These are phyloP conservation scores for Cyanoramphus novaezelandiae DNA, from an alignment of 2,113 vertebrate species.

Conservation along the genomic window DNA sequence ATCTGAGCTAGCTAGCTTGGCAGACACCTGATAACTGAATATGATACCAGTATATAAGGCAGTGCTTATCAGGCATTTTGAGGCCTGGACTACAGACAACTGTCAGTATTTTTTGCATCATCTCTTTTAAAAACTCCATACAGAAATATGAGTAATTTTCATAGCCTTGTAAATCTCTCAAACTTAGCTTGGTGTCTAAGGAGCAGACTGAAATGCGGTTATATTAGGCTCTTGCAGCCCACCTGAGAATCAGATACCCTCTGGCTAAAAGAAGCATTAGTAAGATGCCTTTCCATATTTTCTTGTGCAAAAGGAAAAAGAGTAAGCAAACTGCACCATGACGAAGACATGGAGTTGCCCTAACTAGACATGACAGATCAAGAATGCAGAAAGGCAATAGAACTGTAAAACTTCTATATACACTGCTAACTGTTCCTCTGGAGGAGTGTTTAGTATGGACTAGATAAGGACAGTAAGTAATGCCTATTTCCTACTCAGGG, in stretches of 20 bases:
- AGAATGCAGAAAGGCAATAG: not conserved
- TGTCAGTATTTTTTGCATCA: not conserved
- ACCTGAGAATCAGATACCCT: not conserved
- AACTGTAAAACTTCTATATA: accelerated
- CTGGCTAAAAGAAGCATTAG: not conserved
- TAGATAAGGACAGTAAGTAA: not conserved
- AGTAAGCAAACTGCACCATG: accelerated
- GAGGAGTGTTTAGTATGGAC: not conserved
- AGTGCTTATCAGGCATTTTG: not conserved
- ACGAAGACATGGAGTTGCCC: too few relatives aligned
- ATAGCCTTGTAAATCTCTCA: not conserved
- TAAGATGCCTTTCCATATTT: not conserved
- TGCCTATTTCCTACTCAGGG: accelerated
- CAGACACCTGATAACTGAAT: not conserved
- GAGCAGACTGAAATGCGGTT: not conserved
- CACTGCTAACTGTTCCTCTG: not conserved
- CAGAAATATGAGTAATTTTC: not conserved
- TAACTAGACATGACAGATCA: not conserved
- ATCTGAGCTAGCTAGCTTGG: not conserved
- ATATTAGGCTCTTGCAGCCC: not conserved
- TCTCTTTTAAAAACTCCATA: not conserved
- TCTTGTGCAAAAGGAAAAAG: not conserved
- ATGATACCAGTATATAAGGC: not conserved
- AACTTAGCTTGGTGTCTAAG: not conserved
- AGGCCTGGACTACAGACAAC: not conserved